Conservation (phyloP, 2,888 invertebrate species). For the Adelphocoris suturalis region DNA sequence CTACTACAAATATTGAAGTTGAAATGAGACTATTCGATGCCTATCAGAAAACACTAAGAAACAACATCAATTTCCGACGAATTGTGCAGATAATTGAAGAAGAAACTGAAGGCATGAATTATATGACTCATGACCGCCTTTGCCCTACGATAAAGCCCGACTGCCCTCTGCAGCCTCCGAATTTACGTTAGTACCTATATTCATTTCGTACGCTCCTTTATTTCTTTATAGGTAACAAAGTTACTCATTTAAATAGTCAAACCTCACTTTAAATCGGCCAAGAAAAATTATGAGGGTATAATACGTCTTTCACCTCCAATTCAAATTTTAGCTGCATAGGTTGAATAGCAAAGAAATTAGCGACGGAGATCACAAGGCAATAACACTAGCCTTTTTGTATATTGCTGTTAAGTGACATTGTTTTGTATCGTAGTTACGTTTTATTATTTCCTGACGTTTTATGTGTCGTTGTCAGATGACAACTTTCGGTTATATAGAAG, state of each 20-base stretch:
- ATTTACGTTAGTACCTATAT: not conserved
- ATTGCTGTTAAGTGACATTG: too few relatives aligned
- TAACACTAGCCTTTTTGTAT: too few relatives aligned
- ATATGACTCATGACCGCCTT: not conserved
- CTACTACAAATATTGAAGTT: too few relatives aligned
- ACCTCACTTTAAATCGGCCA: not conserved
- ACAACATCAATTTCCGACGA: not conserved
- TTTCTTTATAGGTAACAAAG: not conserved
- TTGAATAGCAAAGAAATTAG: too few relatives aligned
- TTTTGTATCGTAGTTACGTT: too few relatives aligned
- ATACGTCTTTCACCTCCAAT: not conserved
- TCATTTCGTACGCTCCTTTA: not conserved
- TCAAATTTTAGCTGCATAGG: too few relatives aligned
- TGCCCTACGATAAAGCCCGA: not conserved
- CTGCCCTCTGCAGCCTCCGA: not conserved
- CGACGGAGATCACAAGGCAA: too few relatives aligned
- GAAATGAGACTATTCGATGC: not conserved
- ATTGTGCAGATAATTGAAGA: constrained; percentile 6
- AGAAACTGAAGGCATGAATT: not conserved
- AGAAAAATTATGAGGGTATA: not conserved
- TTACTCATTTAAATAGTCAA: not conserved
- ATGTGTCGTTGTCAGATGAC: too few relatives aligned
- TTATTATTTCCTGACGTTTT: too few relatives aligned
- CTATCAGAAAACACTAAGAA: not conserved
- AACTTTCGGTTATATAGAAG: too few relatives aligned